Conservation (phyloP, 2,113 vertebrate genomes). For the Hippocampus abdominalis region DNA sequence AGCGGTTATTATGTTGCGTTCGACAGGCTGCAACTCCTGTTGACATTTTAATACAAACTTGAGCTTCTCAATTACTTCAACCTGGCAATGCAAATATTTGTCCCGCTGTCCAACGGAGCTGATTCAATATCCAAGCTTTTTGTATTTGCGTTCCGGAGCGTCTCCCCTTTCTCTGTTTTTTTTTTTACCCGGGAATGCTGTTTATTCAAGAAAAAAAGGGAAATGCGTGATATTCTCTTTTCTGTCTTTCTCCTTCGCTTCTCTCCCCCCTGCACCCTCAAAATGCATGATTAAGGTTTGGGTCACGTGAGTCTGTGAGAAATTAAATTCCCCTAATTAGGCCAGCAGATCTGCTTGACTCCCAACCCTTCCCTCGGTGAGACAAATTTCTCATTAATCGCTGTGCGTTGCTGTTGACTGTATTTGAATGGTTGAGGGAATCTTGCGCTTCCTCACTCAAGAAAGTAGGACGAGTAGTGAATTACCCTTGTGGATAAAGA, state of each 20-base stretch:
- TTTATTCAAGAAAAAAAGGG: neutral
- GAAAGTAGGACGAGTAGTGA: slow-evolving; percentile 36
- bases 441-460: slow-evolving; percentile 33
- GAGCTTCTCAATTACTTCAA: slow-evolving; percentile 5
- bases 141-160: slow-evolving; percentile 27
- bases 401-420: slow-evolving; percentile 58
- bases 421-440: slow-evolving; percentile 48
- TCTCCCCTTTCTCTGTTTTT: slow-evolving; percentile 23
- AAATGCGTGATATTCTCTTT: slow-evolving; percentile 9
- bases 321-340: slow-evolving; percentile 70
- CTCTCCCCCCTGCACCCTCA: slow-evolving; percentile 8
- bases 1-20: slow-evolving; percentile 25
- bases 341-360: slow-evolving; percentile 62
- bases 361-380: slow-evolving; percentile 59
- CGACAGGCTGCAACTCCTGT: slow-evolving; percentile 13
- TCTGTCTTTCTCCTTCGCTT: slow-evolving; percentile 1
- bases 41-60: slow-evolving; percentile 36
- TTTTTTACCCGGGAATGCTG: neutral
- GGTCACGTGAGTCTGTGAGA: slow-evolving; percentile 61
- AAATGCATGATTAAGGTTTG: slow-evolving; percentile 60
- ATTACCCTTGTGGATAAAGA: neutral
- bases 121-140: slow-evolving; percentile 43
- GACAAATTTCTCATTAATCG: slow-evolving; percentile 70
- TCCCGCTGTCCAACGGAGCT: slow-evolving; percentile 15
- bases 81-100: slow-evolving; percentile 21